Conservation (phyloP, 2,113 vertebrate genomes). For the Dromaius novaehollandiae region DNA sequence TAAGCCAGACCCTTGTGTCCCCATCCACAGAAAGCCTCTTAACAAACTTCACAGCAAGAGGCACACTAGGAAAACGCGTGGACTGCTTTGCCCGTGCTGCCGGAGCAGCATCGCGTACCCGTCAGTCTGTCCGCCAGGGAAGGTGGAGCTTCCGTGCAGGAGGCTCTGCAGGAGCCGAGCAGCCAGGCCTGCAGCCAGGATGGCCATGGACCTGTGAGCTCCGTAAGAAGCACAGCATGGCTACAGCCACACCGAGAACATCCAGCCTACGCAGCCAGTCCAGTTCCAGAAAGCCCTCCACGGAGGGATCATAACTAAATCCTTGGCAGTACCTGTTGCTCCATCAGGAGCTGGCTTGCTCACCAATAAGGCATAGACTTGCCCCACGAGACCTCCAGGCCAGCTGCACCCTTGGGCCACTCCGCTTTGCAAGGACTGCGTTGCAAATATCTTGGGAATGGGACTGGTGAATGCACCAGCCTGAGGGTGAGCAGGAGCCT, state of each 20-base stretch:
- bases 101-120: too few species aligned
- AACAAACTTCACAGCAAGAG: not conserved
- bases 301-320: too few species aligned
- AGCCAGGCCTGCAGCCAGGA: not conserved
- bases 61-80: too few species aligned
- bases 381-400: not conserved
- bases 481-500: not conserved
- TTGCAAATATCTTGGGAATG: not conserved
- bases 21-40: not conserved
- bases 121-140: not conserved
- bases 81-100: not conserved
- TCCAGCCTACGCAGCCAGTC: not conserved
- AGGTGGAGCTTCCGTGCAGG: not conserved
- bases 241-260: accelerated
- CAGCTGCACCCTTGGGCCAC: too few species aligned
- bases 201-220: accelerated
- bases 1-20: accelerated
- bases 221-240: not conserved
- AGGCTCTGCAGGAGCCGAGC: too few species aligned
- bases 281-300: not conserved
- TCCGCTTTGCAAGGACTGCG: too few species aligned
- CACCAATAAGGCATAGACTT: not conserved
- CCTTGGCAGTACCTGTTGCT: not conserved
- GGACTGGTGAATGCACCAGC: not conserved
- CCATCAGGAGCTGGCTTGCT: not conserved